Evolutionary conservation across 2,113 vertebrate genomes (phyloP).

Genomic region (Dromas ardeola): DNA sequence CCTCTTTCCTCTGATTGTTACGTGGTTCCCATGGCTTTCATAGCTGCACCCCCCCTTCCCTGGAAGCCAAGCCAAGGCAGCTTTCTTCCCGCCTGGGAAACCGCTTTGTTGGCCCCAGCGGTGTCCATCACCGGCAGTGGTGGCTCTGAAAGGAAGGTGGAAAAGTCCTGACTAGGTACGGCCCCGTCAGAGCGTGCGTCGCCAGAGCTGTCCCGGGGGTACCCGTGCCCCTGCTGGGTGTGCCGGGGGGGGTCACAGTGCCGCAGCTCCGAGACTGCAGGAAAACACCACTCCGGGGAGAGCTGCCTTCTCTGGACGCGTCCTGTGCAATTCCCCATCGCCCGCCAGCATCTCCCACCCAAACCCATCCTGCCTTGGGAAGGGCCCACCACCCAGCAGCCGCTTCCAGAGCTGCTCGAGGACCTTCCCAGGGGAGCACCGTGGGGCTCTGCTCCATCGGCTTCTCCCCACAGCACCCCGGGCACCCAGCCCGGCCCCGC

Average conservation of each 20-base stretch:
- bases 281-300: neutral
- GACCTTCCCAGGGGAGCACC: neutral
- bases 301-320: rapidly evolving
- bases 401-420: neutral
- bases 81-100: neutral
- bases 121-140: rapidly evolving
- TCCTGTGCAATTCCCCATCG: neutral
- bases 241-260: too few relatives aligned
- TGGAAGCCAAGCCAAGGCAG: neutral
- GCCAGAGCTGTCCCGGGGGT: neutral
- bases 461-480: neutral
- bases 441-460: rapidly evolving
- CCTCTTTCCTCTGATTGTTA: neutral
- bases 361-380: neutral
- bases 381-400: neutral
- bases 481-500: neutral
- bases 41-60: neutral
- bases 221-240: rapidly evolving
- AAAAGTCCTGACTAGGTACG: rapidly evolving
- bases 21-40: neutral
- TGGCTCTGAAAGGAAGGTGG: neutral
- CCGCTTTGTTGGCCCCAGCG: rapidly evolving
- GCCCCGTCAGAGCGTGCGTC: rapidly evolving
- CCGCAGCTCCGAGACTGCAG: neutral
- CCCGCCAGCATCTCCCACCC: neutral